phyloP scores from a whole-genome alignment of 2,113 vertebrate genomes.

The Pteropus alecto region DNA sequence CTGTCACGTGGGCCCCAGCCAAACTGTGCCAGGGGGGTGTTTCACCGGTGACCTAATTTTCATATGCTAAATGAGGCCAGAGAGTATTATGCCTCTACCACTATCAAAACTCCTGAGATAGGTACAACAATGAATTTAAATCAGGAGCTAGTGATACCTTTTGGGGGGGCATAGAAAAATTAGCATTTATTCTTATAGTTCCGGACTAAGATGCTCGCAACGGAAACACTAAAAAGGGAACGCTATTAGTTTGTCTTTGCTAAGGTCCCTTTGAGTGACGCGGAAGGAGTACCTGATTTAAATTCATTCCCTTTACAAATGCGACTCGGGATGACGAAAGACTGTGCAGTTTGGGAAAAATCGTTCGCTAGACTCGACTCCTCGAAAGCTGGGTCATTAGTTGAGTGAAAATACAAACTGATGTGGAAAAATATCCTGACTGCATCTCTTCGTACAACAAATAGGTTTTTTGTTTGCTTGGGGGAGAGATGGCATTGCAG shows the following conservation, averaged over 20 bases:
- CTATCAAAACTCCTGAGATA: not conserved
- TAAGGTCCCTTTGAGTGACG: not conserved
- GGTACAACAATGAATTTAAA: not conserved
- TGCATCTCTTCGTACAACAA: not conserved
- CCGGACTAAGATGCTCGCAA: not conserved
- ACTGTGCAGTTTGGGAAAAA: not conserved
- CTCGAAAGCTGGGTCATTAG: not conserved
- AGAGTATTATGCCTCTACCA: not conserved
- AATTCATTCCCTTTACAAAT: not conserved
- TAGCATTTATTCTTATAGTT: not conserved
- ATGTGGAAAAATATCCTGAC: not conserved
- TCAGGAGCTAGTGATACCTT: not conserved
- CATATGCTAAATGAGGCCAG: not conserved
- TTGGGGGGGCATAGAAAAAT: not conserved
- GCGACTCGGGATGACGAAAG: not conserved
- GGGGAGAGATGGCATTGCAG: accelerated
- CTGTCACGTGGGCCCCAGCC: not conserved
- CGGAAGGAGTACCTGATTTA: not conserved
- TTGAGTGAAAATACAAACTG: not conserved
- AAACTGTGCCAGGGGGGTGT: not conserved
- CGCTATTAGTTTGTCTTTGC: not conserved
- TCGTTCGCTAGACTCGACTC: not conserved
- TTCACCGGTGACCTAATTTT: not conserved
- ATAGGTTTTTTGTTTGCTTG: not conserved
- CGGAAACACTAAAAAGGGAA: not conserved